Conservation (phyloP, 2,888 invertebrate genomes). For the Tipula confusa region DNA sequence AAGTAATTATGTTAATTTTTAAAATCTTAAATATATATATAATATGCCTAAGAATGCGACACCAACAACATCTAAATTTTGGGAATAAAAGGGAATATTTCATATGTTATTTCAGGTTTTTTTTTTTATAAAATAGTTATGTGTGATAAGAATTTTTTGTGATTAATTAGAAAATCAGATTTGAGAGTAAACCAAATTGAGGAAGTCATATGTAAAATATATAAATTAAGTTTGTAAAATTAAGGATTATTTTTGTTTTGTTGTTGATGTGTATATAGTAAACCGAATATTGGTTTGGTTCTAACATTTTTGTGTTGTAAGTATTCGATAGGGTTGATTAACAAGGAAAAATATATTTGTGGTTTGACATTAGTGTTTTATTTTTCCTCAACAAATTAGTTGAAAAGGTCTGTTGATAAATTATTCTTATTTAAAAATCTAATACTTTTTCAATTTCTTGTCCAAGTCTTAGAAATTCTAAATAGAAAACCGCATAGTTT, state of each 20-base stretch:
- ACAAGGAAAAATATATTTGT: not conserved
- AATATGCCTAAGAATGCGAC: not conserved
- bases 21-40: not conserved
- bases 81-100: constrained; percentile 7
- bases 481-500: too few relatives aligned
- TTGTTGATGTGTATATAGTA: not conserved
- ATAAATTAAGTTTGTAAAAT: not conserved
- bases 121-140: not conserved
- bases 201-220: constrained; percentile 9
- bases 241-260: not conserved
- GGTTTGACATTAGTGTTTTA: not conserved
- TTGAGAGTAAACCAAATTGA: not conserved
- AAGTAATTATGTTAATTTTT: constrained; percentile 13
- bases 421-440: too few relatives aligned
- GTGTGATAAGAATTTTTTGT: not conserved
- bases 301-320: not conserved
- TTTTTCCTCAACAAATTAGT: too few relatives aligned
- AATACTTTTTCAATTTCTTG: too few relatives aligned
- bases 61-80: not conserved
- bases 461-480: too few relatives aligned
- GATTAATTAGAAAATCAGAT: not conserved
- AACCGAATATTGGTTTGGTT: not conserved
- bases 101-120: constrained; percentile 16
- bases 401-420: too few relatives aligned
- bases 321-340: not conserved